These are phyloP conservation scores for Corvus moneduloides DNA, from an alignment of 2,113 vertebrate species.

Conservation along the genomic window DNA sequence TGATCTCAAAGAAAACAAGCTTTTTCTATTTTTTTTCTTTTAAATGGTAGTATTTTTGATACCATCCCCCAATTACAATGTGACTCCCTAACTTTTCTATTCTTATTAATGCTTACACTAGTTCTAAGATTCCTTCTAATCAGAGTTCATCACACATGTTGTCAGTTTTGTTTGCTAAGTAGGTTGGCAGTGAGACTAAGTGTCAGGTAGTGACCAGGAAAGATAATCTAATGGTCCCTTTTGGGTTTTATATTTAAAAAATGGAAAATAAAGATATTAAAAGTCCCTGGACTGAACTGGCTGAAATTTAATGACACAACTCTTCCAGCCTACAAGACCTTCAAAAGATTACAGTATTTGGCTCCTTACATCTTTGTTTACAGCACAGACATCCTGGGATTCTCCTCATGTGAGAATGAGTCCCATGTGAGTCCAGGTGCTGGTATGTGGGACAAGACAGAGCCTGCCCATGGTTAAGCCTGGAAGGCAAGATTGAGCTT, in stretches of 20 bases:
- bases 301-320: not conserved
- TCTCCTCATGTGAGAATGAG: too few species aligned
- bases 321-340: not conserved
- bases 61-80: not conserved
- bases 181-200: not conserved
- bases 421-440: not conserved
- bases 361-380: conserved; percentile 6
- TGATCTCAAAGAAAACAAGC: conserved; percentile 1
- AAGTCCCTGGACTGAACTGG: not conserved
- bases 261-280: not conserved
- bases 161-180: not conserved
- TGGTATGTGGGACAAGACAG: conserved; percentile 64
- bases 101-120: not conserved
- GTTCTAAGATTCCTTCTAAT: not conserved
- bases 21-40: conserved; percentile 33
- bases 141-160: not conserved
- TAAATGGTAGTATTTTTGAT: not conserved
- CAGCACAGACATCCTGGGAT: not conserved
- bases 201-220: not conserved
- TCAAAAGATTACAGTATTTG: not conserved
- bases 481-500: conserved; percentile 60
- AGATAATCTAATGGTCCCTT: not conserved
- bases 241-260: not conserved
- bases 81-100: not conserved
- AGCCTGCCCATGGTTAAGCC: conserved; percentile 56